Evolutionary conservation across 2,797 vertebrate species (phyloP).

Genomic region (Mormyrops boulengeri): DNA sequence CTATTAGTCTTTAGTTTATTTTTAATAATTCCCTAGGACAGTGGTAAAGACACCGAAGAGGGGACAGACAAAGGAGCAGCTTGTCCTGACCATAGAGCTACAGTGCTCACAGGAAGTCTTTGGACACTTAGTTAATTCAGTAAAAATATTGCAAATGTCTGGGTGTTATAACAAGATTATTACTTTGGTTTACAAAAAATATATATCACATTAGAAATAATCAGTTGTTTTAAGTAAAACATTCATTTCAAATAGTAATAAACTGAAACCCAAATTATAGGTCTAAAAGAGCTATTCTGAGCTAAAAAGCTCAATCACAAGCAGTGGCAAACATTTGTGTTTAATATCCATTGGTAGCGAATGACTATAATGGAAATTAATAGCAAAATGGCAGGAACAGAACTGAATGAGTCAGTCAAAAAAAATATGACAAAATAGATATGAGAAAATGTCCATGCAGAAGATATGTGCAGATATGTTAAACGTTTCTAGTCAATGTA

Average conservation of each 20-base stretch:
- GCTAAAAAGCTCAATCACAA: background rate
- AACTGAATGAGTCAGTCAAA: background rate
- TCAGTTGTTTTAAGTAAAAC: background rate
- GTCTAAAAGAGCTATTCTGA: background rate
- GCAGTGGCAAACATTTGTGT: background rate
- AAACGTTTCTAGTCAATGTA: background rate
- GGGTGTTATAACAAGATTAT: background rate
- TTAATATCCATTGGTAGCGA: background rate
- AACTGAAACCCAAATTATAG: background rate
- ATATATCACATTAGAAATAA: background rate
- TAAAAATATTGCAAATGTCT: background rate
- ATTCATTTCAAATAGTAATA: background rate
- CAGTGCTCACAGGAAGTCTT: background rate
- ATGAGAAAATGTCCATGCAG: background rate
- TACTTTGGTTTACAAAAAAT: background rate
- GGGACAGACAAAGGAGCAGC: background rate
- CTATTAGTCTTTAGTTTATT: background rate
- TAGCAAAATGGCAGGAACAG: background rate
- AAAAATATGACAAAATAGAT: background rate
- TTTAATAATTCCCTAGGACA: background rate
- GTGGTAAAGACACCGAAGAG: background rate
- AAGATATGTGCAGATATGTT: background rate
- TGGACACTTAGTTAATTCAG: background rate
- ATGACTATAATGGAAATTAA: background rate
- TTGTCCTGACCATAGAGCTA: background rate